Base-by-base conservation (phyloP, 2,113 vertebrate species). In the Phalacrocorax aristotelis region DNA sequence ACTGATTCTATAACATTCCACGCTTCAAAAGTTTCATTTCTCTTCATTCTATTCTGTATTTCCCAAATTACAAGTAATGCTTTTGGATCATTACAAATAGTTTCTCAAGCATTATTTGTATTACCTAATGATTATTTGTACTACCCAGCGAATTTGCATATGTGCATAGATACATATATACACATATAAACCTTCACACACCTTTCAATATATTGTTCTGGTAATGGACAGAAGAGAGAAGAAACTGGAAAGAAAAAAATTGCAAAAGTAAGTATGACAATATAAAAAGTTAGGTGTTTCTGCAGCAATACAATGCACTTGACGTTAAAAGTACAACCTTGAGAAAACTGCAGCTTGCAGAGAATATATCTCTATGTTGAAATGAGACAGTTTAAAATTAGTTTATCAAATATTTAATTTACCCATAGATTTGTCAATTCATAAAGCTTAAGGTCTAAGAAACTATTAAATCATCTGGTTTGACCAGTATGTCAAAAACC, bases 231-330 rank as follows among this genome's bases (percentile, higher is more conserved):
- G 22, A 61, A 6, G 4, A 64, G 11, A 61, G 20, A 85, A 72
- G 12, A 70, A 92, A 70, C 3, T 29, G 40, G 29, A 51, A 87
- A 72, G 8, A 22, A 44, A 72, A 89, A 69, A 38, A 27, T 1
- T 26, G 9, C 6, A 44, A 1, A 34, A 77, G 5, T 13, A 30
- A 64, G 0, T 51, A 27, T 18, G 21, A 26, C 0, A 1, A 15
- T 30, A 20, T 44, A 54, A 80, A 49, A 27, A 10, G 5, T 30
- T 75, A 15, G 27, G 30, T 40, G 21, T 44, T 65, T 70, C 26
- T 52, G 5, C 13, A 70, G 7, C 22, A 61, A 26, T 16, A 65
- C 2, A 42, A 44, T 58, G 11, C 9, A 13, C 9, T 78, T 48
- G 3, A 1, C 19, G 13, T 18, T 72, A 48, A 90, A 85, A 46